These are phyloP conservation scores for Psammodynastes pulverulentus DNA, from an alignment of 2,113 vertebrate genomes.

Conservation along the genomic window DNA sequence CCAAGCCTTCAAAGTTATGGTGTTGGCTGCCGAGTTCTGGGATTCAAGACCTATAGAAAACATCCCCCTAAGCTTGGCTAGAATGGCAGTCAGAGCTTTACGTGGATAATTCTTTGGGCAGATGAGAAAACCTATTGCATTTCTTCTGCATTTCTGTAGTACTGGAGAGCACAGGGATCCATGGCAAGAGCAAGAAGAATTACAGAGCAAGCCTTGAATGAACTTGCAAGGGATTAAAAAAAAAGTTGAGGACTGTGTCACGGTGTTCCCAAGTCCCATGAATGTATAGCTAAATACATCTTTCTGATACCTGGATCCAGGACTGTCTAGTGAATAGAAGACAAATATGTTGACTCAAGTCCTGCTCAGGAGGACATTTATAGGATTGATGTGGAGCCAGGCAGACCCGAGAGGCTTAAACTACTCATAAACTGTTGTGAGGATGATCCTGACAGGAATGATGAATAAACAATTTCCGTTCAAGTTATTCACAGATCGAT, in stretches of 20 bases:
- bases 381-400: neutral
- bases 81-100: neutral
- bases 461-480: neutral
- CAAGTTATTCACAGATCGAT: neutral
- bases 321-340: neutral
- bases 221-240: neutral
- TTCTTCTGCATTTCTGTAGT: neutral
- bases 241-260: neutral
- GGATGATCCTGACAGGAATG: neutral
- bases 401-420: neutral
- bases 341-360: neutral
- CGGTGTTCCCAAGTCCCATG: neutral
- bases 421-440: neutral
- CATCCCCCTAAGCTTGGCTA: neutral
- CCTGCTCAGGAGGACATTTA: neutral
- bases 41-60: neutral
- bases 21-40: neutral
- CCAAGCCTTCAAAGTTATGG: neutral
- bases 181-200: neutral
- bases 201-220: neutral
- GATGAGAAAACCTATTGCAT: neutral
- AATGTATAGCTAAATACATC: neutral
- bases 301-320: neutral
- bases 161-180: neutral
- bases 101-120: neutral